These are phyloP conservation scores for Nothocercus nigrocapillus DNA, from an alignment of 2,113 vertebrate genomes.

Conservation along the genomic window DNA sequence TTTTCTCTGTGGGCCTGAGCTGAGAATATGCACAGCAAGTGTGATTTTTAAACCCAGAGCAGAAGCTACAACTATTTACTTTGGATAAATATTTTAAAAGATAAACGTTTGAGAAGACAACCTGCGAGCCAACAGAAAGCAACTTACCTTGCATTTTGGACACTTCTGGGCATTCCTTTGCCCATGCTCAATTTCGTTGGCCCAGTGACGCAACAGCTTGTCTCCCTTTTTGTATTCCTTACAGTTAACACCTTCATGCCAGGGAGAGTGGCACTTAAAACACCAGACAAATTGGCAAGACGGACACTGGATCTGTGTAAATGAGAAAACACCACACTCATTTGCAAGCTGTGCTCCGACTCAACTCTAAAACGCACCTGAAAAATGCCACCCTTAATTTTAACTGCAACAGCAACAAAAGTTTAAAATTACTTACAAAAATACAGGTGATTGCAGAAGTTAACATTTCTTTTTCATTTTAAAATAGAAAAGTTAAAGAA, in stretches of 20 bases:
- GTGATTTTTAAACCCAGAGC: neutral
- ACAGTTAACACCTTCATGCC: slow-evolving; percentile 96
- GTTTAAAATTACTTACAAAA: neutral
- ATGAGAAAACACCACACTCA: neutral
- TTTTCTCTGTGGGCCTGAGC: neutral
- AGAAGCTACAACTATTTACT: neutral
- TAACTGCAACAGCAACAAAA: neutral
- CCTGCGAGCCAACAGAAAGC: neutral
- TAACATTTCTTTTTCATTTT: neutral
- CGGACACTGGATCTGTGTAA: slow-evolving; percentile 90
- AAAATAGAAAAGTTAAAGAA: neutral
- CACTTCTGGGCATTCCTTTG: slow-evolving; percentile 99
- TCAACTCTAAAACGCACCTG: neutral
- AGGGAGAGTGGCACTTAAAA: slow-evolving; percentile 98
- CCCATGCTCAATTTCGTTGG: slow-evolving; percentile 94
- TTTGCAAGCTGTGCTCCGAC: neutral
- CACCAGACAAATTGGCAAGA: slow-evolving; percentile 98
- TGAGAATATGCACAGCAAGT: neutral
- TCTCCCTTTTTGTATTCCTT: slow-evolving; percentile 96
- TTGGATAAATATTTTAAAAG: neutral
- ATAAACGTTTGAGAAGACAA: neutral
- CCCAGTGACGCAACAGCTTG: slow-evolving; percentile 95
- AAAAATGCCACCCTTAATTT: neutral
- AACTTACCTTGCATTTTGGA: slow-evolving; percentile 94
- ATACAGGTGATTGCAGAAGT: neutral